Conservation (phyloP, 2,113 vertebrate species). For the Myocastor coypus region DNA sequence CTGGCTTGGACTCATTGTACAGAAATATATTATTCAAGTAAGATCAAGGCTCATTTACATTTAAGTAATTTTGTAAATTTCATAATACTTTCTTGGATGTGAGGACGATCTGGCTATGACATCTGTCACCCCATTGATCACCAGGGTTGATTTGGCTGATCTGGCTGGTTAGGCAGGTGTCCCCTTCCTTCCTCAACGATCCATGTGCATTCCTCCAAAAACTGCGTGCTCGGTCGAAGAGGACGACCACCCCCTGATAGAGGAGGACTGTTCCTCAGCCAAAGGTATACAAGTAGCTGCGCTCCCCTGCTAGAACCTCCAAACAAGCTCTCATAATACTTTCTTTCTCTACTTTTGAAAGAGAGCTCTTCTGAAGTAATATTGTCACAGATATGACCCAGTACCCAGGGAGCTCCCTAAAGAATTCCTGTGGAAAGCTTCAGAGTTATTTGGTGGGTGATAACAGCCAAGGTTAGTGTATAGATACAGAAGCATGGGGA, state of each 20-base stretch:
- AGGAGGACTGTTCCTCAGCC: too few species aligned
- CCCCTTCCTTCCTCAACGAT: too few species aligned
- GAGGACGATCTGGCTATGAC: too few species aligned
- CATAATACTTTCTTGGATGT: background rate
- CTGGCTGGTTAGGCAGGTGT: too few species aligned
- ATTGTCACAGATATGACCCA: background rate
- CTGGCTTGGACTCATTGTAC: background rate
- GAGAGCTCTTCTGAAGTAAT: background rate
- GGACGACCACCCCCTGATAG: too few species aligned
- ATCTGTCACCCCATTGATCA: too few species aligned
- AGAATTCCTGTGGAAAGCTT: background rate
- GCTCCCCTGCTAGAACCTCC: too few species aligned
- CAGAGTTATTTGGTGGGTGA: background rate
- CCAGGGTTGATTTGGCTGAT: too few species aligned
- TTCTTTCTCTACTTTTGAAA: background rate
- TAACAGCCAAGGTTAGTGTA: background rate
- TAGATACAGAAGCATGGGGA: background rate
- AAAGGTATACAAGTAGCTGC: too few species aligned
- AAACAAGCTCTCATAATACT: too few species aligned
- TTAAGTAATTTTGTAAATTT: slow-evolving; percentile 11
- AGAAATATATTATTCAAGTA: background rate
- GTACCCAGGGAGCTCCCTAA: background rate
- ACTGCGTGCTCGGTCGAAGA: too few species aligned
- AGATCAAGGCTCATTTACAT: background rate
- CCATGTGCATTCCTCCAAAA: too few species aligned